Percentiles rank a stretch among this genome's conserved stretches.
phyloP scores from a whole-genome alignment of 2,888 invertebrate species.

The Coecobrya sp. region DNA sequence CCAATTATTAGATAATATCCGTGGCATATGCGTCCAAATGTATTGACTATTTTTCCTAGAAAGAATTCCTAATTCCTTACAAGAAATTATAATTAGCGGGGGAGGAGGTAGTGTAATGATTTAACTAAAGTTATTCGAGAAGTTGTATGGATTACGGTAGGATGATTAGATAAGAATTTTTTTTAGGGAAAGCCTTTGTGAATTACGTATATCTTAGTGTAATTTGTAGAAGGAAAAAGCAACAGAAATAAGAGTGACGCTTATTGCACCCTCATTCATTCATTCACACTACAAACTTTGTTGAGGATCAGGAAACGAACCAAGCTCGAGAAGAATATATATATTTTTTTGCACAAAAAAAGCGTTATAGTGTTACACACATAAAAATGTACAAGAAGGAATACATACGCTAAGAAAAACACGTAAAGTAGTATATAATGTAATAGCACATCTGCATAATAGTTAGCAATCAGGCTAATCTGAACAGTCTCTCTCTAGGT shows the following conservation, averaged over 20 bases:
- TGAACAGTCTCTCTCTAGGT: not conserved
- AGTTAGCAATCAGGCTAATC: not conserved
- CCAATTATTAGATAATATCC: not conserved
- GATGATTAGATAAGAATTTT: not conserved
- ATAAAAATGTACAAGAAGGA: too few relatives aligned
- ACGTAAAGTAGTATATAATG: too few relatives aligned
- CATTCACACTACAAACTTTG: not conserved
- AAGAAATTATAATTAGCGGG: not conserved
- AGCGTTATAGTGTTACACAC: too few relatives aligned
- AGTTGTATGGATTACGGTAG: not conserved
- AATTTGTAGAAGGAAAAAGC: constrained; percentile 23
- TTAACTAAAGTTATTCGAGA: too few relatives aligned
- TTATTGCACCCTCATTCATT: not conserved
- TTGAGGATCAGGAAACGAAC: too few relatives aligned
- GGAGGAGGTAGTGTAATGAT: not conserved
- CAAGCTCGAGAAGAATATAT: too few relatives aligned
- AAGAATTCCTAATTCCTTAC: not conserved
- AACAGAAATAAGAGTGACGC: constrained; percentile 41
- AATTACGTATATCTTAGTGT: not conserved
- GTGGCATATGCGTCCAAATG: too few relatives aligned
- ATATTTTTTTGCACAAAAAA: too few relatives aligned
- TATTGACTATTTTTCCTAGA: too few relatives aligned
- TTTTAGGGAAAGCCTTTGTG: too few relatives aligned
- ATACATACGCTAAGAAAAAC: too few relatives aligned
- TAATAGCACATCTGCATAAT: not conserved